Evolutionary conservation across 2,888 invertebrate species (phyloP).

Genomic region (Melanostoma mellinum): DNA sequence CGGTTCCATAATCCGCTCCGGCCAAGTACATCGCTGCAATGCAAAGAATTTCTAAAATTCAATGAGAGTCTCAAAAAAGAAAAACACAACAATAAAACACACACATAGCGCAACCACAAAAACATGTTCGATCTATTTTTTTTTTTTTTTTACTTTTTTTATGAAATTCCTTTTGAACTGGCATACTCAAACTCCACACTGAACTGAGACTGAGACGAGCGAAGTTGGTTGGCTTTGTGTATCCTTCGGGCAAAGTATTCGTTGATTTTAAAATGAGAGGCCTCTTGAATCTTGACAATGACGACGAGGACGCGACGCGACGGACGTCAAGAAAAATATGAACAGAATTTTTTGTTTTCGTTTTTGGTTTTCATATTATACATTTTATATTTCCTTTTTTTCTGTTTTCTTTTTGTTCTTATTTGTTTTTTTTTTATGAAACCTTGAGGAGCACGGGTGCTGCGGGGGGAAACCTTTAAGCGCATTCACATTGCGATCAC

Average conservation of each 20-base stretch:
- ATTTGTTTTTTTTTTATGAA: constrained; percentile 30
- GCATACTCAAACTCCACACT: constrained; percentile 10
- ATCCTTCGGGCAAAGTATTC: constrained; percentile 40
- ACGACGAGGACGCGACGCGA: constrained; percentile 52
- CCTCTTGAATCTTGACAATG: constrained; percentile 55
- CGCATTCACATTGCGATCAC: constrained; percentile 67
- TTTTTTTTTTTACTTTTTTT: constrained; percentile 26
- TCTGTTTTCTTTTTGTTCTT: constrained; percentile 5
- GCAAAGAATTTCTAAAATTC: constrained; percentile 64
- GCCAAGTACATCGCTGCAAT: constrained; percentile 46
- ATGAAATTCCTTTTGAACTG: constrained; percentile 56
- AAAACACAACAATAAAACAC: too few relatives aligned
- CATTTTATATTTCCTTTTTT: constrained; percentile 18
- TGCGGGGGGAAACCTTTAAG: constrained; percentile 47
- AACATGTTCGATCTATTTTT: constrained; percentile 54
- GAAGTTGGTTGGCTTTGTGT: constrained; percentile 4
- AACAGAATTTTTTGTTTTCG: constrained; percentile 46
- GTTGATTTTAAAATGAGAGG: constrained; percentile 40
- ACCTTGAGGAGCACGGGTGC: neutral
- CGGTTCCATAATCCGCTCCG: constrained; percentile 52
- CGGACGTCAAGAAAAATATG: constrained; percentile 69
- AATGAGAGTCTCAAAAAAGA: constrained; percentile 47
- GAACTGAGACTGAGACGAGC: too few relatives aligned
- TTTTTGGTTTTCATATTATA: constrained; percentile 19
- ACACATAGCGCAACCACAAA: constrained; percentile 57